These are phyloP conservation scores for Rhinophrynus dorsalis DNA, from an alignment of 2,797 vertebrate species.

Conservation along the genomic window DNA sequence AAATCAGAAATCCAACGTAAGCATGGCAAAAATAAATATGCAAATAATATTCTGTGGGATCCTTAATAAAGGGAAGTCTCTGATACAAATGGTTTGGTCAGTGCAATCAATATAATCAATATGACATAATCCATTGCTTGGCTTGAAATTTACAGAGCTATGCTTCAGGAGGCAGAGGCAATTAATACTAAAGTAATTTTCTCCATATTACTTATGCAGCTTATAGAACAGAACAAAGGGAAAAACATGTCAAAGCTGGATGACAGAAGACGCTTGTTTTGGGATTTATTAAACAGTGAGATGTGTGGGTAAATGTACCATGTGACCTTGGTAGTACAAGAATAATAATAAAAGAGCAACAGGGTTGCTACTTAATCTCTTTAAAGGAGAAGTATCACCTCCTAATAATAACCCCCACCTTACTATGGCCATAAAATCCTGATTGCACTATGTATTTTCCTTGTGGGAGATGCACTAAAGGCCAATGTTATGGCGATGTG, in stretches of 20 bases:
- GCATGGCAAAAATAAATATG: slow-evolving; percentile 7
- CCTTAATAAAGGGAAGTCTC: neutral
- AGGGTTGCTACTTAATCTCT: too few relatives aligned
- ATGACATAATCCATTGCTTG: neutral
- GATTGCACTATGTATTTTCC: too few relatives aligned
- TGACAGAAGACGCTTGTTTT: neutral
- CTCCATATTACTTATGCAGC: neutral
- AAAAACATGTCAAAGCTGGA: neutral
- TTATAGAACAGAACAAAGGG: neutral
- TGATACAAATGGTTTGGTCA: slow-evolving; percentile 14
- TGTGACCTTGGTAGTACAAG: too few relatives aligned
- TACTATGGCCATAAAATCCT: too few relatives aligned
- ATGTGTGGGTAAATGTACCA: too few relatives aligned
- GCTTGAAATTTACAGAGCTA: neutral
- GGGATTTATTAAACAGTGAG: neutral
- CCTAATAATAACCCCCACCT: too few relatives aligned
- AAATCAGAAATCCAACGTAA: slow-evolving; percentile 6
- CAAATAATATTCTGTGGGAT: neutral
- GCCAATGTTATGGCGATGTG: too few relatives aligned
- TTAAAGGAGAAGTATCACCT: too few relatives aligned
- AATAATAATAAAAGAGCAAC: too few relatives aligned
- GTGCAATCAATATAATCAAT: slow-evolving; percentile 16
- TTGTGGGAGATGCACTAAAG: too few relatives aligned
- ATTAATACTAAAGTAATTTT: neutral
- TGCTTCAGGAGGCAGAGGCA: neutral